Evolutionary conservation across 2,113 vertebrate species (phyloP).

Genomic region (Pycnonotus jocosus): DNA sequence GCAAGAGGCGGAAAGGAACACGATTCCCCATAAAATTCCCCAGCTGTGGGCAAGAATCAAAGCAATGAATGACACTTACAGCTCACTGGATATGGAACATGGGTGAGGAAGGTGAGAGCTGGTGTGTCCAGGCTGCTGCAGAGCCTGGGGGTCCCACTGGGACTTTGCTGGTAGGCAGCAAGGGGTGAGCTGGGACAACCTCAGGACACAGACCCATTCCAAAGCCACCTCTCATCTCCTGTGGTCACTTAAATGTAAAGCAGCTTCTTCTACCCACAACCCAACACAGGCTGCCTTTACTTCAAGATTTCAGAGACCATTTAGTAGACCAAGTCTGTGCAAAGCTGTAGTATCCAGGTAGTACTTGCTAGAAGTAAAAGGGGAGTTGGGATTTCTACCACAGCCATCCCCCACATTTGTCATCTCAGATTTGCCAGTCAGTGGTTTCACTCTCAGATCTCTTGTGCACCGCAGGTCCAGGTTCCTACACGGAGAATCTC

Average conservation of each 20-base stretch:
- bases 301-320: neutral
- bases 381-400: neutral
- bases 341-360: neutral
- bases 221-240: neutral
- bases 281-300: neutral
- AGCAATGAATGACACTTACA: neutral
- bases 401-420: neutral
- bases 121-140: neutral
- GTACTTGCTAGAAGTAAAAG: neutral
- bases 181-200: neutral
- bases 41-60: neutral
- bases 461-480: neutral
- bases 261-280: neutral
- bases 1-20: neutral
- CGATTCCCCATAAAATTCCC: neutral
- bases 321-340: neutral
- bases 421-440: neutral
- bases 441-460: neutral
- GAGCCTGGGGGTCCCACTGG: neutral
- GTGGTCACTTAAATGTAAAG: neutral
- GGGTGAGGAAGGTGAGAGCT: accelerated
- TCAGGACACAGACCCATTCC: neutral
- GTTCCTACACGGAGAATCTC: neutral
- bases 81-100: accelerated
- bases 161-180: neutral